A percentile compares a stretch with the other conserved stretches of the same genome.
Evolutionary conservation across 2,113 vertebrate genomes (phyloP).

Genomic region (Vicugna pacos): DNA sequence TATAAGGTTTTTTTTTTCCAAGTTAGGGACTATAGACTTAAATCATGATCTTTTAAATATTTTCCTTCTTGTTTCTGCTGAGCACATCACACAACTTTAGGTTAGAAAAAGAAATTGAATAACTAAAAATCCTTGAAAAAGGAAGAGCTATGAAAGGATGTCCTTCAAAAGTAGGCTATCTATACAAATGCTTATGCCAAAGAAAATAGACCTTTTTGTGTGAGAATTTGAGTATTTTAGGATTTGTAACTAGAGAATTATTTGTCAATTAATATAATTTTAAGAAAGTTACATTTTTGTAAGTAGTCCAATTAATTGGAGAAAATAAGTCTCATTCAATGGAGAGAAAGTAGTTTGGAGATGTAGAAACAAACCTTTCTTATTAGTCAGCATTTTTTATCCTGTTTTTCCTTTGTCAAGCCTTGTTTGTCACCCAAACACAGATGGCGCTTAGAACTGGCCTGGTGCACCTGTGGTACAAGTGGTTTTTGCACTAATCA

Average conservation of each 20-base stretch:
- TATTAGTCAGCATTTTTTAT: slow-evolving; percentile 71
- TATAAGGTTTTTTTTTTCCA: background rate
- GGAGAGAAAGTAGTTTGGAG: slow-evolving; percentile 26
- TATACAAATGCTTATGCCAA: background rate
- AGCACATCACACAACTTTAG: background rate
- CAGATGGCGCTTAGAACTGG: slow-evolving; percentile 77
- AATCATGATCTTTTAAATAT: background rate
- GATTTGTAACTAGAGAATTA: background rate
- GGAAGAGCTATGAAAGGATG: background rate
- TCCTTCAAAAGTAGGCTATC: slow-evolving; percentile 21
- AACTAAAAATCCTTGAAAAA: slow-evolving; percentile 16
- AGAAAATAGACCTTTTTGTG: slow-evolving; percentile 1
- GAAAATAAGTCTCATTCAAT: slow-evolving; percentile 34
- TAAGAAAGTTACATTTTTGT: slow-evolving; percentile 11
- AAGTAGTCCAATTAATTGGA: slow-evolving; percentile 25
- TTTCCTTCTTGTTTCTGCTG: background rate
- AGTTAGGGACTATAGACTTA: slow-evolving; percentile 26
- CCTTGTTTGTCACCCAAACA: slow-evolving; percentile 75
- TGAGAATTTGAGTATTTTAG: slow-evolving; percentile 58
- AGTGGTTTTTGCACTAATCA: slow-evolving; percentile 79
- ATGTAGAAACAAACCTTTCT: slow-evolving; percentile 34
- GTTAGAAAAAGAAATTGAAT: slow-evolving; percentile 36
- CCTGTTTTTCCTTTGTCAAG: slow-evolving; percentile 79
- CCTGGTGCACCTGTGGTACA: slow-evolving; percentile 73
- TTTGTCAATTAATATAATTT: slow-evolving; percentile 8